These are phyloP conservation scores for Anhinga rufa DNA, from an alignment of 2,113 vertebrate species.

Conservation along the genomic window DNA sequence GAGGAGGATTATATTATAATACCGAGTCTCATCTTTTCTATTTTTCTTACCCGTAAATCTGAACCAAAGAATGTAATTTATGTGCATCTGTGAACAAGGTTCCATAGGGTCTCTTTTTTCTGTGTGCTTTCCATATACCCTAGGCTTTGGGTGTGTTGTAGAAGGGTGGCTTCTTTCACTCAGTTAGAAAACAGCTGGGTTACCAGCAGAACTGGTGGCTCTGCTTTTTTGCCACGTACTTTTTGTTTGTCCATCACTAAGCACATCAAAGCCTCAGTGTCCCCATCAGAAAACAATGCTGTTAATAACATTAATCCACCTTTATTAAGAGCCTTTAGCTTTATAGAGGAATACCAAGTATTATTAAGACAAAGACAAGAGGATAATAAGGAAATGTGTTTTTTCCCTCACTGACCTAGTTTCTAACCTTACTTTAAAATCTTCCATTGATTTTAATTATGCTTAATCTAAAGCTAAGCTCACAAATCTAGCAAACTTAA, in stretches of 20 bases:
- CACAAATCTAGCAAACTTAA: slow-evolving; percentile 44
- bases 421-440: slow-evolving; percentile 49
- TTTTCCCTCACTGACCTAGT: slow-evolving; percentile 41
- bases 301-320: slow-evolving; percentile 35
- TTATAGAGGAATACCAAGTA: background rate
- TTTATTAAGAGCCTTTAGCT: slow-evolving; percentile 20
- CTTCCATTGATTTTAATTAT: slow-evolving; percentile 26
- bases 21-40: background rate
- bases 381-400: slow-evolving; percentile 29
- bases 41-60: background rate
- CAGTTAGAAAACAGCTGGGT: background rate
- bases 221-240: background rate
- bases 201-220: background rate
- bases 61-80: background rate
- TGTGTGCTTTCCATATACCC: background rate
- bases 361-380: slow-evolving; percentile 28
- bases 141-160: background rate
- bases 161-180: background rate
- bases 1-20: background rate
- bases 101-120: background rate
- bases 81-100: background rate
- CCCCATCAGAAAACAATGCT: background rate
- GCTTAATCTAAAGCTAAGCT: slow-evolving; percentile 49
- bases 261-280: background rate
- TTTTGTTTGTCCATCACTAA: background rate